Base-by-base conservation (phyloP, 2,888 invertebrate species). In the Epiblema foenella region DNA sequence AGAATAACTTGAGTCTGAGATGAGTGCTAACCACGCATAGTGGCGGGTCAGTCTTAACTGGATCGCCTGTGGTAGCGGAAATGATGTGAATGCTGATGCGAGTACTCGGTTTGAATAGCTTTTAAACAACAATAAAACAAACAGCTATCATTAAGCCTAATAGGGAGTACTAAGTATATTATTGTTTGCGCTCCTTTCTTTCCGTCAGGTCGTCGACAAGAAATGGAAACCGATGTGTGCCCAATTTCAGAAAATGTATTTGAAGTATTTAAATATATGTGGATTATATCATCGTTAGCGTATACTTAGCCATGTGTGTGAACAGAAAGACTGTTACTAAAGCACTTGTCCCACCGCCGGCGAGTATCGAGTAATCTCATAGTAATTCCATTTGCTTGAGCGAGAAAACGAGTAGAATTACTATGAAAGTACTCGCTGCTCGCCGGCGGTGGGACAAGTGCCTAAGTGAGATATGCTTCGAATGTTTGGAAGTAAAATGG, bases 41-140 rank as follows among this genome's bases (percentile, higher is more conserved):
- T n/a, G 7, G 46, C n/a, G n/a, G n/a, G 3, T 8, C n/a, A n/a
- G n/a, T 5, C 46, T 5, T n/a, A n/a, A 8, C n/a, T 46, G 46
- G 46, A 46, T 46, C 46, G 5, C 46, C 15, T 46, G 46, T 8
- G n/a, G 46, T 8, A 5, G 33, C 33, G n/a, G 46, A 7, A 7
- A 5, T n/a, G 8, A 46, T n/a, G 46, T 46, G 5, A 46, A 46
- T n/a, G n/a, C 46, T 8, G 8, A 24, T 24, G 4, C 24, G 24
- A 24, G n/a, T 46, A n/a, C 46, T 7, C 46, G 46, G n/a, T 8
- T 46, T 46, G n/a, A 46, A 46, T 46, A n/a, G 46, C 62, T 33
- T 62, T 51, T 29, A 29, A 17, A 18, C 62, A 51, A 51, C 42
- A 17, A 59, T 59, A 42, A 39, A 51, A 62, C 49, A 49, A 62